These are phyloP conservation scores for Ips nitidus DNA, from an alignment of 1,140 invertebrate genomes.

Conservation along the genomic window DNA sequence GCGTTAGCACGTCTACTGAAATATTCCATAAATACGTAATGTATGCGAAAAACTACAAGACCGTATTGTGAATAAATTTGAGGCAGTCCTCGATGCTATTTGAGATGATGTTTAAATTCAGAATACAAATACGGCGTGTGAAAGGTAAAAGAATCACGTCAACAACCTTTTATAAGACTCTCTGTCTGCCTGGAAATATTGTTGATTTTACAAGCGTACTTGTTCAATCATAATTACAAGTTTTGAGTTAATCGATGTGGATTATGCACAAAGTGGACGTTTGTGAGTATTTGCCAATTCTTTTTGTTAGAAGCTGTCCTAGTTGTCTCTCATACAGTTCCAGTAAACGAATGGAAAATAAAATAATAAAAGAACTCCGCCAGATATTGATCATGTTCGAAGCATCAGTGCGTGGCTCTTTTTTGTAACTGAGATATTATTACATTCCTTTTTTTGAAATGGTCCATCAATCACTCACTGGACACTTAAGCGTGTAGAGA, in stretches of 20 bases:
- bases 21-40: too few relatives aligned
- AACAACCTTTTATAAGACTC: constrained; percentile 5
- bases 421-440: constrained; percentile 28
- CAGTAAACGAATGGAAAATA: constrained; percentile 16
- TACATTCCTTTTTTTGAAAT: constrained; percentile 23
- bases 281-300: constrained; percentile 7
- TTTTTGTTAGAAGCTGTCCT: constrained; percentile 15
- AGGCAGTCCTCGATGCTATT: not conserved
- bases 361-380: constrained; percentile 16
- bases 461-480: constrained; percentile 23
- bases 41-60: too few relatives aligned
- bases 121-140: constrained; percentile 4
- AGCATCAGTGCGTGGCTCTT: constrained; percentile 19
- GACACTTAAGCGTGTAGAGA: constrained; percentile 25
- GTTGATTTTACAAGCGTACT: constrained; percentile 1
- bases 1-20: too few relatives aligned
- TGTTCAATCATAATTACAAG: not conserved
- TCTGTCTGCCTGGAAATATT: not conserved
- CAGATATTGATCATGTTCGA: constrained; percentile 24
- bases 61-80: too few relatives aligned
- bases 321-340: constrained; percentile 16
- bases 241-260: not conserved
- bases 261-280: not conserved
- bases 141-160: constrained; percentile 23
- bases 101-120: not conserved